These are phyloP conservation scores for Acanthosepion esculentum DNA, from an alignment of 2,888 invertebrate genomes.

Conservation along the genomic window DNA sequence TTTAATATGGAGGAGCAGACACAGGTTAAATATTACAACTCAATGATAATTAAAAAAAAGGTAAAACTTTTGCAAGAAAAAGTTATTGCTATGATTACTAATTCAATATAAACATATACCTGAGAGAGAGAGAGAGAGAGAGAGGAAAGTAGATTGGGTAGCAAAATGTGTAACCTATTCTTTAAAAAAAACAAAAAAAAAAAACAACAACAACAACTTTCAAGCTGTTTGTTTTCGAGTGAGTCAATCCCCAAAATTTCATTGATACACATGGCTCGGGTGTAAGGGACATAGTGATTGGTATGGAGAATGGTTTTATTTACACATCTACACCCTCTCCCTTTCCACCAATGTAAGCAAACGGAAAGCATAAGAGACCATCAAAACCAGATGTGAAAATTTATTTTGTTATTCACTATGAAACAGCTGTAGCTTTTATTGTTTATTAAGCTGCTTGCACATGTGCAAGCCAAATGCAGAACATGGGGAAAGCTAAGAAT, in stretches of 20 bases:
- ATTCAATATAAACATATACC: too few relatives aligned
- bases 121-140: too few relatives aligned
- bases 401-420: not conserved
- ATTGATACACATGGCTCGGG: not conserved
- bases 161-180: too few relatives aligned
- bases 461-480: not conserved
- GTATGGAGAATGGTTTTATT: not conserved
- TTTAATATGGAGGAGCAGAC: too few relatives aligned
- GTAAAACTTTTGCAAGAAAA: too few relatives aligned
- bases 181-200: too few relatives aligned
- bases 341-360: not conserved
- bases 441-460: conserved; percentile 9
- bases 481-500: not conserved
- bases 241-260: not conserved
- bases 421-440: not conserved
- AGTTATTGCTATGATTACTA: too few relatives aligned
- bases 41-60: too few relatives aligned
- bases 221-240: not conserved
- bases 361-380: not conserved
- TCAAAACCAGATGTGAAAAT: conserved; percentile 13
- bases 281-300: not conserved
- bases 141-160: too few relatives aligned
- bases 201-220: too few relatives aligned
- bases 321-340: not conserved
- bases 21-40: too few relatives aligned